A percentile compares a stretch with the other conserved stretches of the same genome.
These are phyloP conservation scores for Trichopoda pennipes DNA, from an alignment of 2,888 invertebrate species.

Conservation along the genomic window DNA sequence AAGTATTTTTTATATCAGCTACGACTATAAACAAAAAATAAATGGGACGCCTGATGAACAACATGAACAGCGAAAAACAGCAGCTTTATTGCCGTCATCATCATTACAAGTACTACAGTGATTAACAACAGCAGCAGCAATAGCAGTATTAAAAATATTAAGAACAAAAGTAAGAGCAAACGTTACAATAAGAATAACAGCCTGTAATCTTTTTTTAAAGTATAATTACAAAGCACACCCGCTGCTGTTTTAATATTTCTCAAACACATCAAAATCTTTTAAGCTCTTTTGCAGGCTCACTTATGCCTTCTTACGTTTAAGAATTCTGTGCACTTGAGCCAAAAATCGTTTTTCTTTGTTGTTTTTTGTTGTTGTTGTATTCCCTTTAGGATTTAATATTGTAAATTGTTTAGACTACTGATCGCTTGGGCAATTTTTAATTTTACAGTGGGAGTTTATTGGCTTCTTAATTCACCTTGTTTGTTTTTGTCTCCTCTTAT, in stretches of 20 bases:
- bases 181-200: constrained; percentile 13
- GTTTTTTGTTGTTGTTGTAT: too few species aligned
- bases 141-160: too few species aligned
- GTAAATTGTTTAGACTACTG: constrained; percentile 67
- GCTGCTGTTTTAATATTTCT: constrained; percentile 67
- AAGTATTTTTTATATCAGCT: constrained; percentile 3
- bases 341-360: constrained; percentile 13
- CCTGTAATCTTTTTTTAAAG: constrained; percentile 34
- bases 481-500: not conserved
- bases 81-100: constrained; percentile 47
- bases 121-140: constrained; percentile 8
- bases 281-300: constrained; percentile 11
- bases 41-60: constrained; percentile 15
- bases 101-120: constrained; percentile 47
- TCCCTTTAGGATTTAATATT: constrained; percentile 34
- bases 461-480: constrained; percentile 38
- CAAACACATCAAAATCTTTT: constrained; percentile 53
- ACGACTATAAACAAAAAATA: constrained; percentile 27
- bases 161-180: constrained; percentile 6
- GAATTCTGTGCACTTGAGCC: not conserved
- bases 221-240: constrained; percentile 69
- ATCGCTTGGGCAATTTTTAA: constrained; percentile 55
- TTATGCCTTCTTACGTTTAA: not conserved
- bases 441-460: constrained; percentile 68
- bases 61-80: constrained; percentile 21